A percentile compares a stretch with the other conserved stretches of the same genome.
Conservation (phyloP, 2,113 vertebrate species). For the Mugil cephalus region DNA sequence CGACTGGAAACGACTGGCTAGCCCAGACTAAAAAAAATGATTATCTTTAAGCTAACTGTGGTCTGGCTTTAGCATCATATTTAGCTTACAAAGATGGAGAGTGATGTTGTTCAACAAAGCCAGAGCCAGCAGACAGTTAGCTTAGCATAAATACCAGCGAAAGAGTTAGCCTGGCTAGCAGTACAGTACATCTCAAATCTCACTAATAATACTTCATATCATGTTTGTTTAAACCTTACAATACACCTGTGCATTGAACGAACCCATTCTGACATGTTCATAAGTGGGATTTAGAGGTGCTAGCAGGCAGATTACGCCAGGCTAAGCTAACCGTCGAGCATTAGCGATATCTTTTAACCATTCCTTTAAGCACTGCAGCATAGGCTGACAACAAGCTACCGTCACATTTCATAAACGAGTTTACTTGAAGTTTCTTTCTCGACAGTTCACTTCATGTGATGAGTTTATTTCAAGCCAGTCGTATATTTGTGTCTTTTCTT, state of each 20-base stretch:
- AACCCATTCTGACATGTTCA: background rate
- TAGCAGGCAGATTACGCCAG: background rate
- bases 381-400: slow-evolving; percentile 22
- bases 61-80: too few species aligned
- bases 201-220: too few species aligned
- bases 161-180: background rate
- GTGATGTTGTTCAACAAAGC: too few species aligned
- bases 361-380: background rate
- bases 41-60: too few species aligned
- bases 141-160: background rate
- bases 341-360: background rate
- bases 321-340: background rate
- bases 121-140: background rate
- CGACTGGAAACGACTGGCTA: too few species aligned
- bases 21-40: too few species aligned
- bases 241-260: too few species aligned
- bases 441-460: background rate
- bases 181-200: too few species aligned
- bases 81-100: too few species aligned
- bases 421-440: slow-evolving; percentile 49
- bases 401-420: slow-evolving; percentile 17
- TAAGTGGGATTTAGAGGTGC: background rate
- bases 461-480: background rate
- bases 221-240: too few species aligned
- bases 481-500: background rate